Conservation (phyloP, 2,113 vertebrate species). For the Coreoperca whiteheadi region DNA sequence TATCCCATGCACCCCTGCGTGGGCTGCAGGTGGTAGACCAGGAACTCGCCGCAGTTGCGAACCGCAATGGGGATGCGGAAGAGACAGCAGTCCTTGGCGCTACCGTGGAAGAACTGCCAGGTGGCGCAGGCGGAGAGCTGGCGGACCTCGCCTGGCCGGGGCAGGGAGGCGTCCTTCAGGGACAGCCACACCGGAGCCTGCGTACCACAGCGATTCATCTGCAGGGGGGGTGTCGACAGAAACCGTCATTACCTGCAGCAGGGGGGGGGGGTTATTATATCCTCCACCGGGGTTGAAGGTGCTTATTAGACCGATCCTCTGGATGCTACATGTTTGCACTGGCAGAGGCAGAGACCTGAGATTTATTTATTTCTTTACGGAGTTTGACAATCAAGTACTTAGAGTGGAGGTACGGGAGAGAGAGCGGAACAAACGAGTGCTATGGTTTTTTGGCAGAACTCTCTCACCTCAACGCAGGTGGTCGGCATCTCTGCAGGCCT, state of each 20-base stretch:
- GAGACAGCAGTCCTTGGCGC: slow-evolving; percentile 83
- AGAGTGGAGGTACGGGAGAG: neutral
- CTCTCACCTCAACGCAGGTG: slow-evolving; percentile 82
- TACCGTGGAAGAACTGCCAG: slow-evolving; percentile 82
- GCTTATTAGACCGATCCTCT: slow-evolving; percentile 27
- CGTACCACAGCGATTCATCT: slow-evolving; percentile 90
- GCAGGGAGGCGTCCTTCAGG: slow-evolving; percentile 76
- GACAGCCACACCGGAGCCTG: slow-evolving; percentile 89
- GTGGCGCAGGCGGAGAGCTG: slow-evolving; percentile 81
- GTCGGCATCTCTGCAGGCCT: slow-evolving; percentile 85
- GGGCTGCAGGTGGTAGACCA: slow-evolving; percentile 85
- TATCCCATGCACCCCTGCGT: slow-evolving; percentile 87
- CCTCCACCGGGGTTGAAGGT: slow-evolving; percentile 48
- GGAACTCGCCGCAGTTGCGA: slow-evolving; percentile 82
- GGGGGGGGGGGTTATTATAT: slow-evolving; percentile 23
- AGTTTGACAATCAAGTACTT: neutral
- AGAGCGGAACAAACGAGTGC: neutral
- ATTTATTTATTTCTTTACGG: neutral
- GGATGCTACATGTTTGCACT: neutral
- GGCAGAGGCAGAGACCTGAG: neutral
- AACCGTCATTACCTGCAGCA: slow-evolving; percentile 55
- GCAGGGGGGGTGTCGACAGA: neutral
- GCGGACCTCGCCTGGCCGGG: slow-evolving; percentile 70
- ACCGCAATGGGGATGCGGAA: slow-evolving; percentile 82
- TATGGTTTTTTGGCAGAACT: neutral